Percentiles rank a stretch among this genome's conserved stretches.
Evolutionary conservation across 2,888 invertebrate genomes (phyloP).

Genomic region (Junonia oenone): DNA sequence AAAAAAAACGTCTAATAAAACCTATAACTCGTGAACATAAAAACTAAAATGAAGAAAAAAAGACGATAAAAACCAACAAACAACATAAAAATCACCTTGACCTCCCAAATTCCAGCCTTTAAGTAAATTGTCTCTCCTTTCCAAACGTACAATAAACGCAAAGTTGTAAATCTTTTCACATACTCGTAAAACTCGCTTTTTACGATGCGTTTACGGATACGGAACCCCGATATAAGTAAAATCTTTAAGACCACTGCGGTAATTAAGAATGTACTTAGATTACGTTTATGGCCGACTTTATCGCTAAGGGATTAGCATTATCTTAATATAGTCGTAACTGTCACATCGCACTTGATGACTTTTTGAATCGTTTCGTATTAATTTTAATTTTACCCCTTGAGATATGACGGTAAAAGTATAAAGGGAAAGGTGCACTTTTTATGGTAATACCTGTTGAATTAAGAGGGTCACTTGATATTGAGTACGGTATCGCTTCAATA

Average conservation of each 20-base stretch:
- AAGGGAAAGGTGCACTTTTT: too few species aligned
- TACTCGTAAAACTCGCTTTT: conserved; percentile 46
- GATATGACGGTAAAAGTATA: too few species aligned
- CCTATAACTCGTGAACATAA: neutral
- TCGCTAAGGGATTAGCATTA: conserved; percentile 26
- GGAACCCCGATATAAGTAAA: conserved; percentile 40
- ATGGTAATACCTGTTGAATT: too few species aligned
- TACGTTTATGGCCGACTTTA: conserved; percentile 38
- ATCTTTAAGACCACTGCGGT: conserved; percentile 35
- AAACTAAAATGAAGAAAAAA: neutral
- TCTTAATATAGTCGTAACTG: conserved; percentile 2
- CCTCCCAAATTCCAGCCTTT: neutral
- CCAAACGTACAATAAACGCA: conserved; percentile 38
- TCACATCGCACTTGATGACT: conserved; percentile 5
- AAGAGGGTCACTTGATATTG: too few species aligned
- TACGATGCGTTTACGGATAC: conserved; percentile 51
- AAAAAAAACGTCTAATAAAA: conserved; percentile 50
- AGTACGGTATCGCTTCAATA: too few species aligned
- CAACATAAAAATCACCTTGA: neutral
- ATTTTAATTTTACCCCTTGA: neutral
- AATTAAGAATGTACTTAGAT: conserved; percentile 43
- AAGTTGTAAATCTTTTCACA: conserved; percentile 48
- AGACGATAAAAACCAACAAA: neutral
- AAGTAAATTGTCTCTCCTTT: conserved; percentile 1
- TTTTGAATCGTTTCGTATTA: conserved; percentile 4